Conservation (phyloP, 2,888 invertebrate species). For the Drosophila macrospina region DNA sequence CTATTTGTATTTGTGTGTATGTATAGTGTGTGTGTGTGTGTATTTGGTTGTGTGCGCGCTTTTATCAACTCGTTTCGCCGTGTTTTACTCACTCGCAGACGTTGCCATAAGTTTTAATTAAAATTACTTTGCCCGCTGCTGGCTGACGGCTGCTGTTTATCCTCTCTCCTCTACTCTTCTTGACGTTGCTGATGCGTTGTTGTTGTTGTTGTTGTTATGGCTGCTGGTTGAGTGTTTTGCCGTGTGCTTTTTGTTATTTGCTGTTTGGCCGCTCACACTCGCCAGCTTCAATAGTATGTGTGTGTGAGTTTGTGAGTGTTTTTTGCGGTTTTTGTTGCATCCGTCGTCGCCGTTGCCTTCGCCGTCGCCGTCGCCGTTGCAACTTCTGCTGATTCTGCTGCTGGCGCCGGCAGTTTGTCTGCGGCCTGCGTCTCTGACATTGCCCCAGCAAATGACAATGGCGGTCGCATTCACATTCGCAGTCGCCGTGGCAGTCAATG, state of each 20-base stretch:
- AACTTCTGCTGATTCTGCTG: conserved; percentile 29
- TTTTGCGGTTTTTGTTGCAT: conserved; percentile 64
- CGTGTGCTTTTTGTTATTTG: conserved; percentile 79
- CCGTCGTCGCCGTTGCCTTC: conserved; percentile 23
- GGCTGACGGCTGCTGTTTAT: conserved; percentile 61
- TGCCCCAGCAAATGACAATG: conserved; percentile 75
- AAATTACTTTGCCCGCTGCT: conserved; percentile 74
- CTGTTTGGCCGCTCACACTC: conserved; percentile 72
- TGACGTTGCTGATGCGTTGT: not conserved
- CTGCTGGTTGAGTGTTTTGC: conserved; percentile 71
- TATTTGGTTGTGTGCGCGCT: conserved; percentile 55
- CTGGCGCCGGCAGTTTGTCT: conserved; percentile 63
- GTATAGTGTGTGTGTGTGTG: conserved; percentile 9
- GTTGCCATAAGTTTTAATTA: conserved; percentile 80
- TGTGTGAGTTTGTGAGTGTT: conserved; percentile 56
- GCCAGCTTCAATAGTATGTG: conserved; percentile 42
- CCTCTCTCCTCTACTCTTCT: conserved; percentile 5
- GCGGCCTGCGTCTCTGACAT: conserved; percentile 72
- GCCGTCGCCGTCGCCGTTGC: conserved; percentile 24
- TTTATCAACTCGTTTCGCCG: conserved; percentile 79
- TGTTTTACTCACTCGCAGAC: conserved; percentile 80
- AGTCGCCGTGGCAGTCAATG: conserved; percentile 57
- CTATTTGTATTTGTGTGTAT: conserved; percentile 28
- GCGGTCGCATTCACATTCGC: conserved; percentile 40
- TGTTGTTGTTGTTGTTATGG: conserved; percentile 38